A percentile compares a stretch with the other conserved stretches of the same genome.
Evolutionary conservation across 2,797 vertebrate genomes (phyloP).

Genomic region (Eulemur rubriventer): DNA sequence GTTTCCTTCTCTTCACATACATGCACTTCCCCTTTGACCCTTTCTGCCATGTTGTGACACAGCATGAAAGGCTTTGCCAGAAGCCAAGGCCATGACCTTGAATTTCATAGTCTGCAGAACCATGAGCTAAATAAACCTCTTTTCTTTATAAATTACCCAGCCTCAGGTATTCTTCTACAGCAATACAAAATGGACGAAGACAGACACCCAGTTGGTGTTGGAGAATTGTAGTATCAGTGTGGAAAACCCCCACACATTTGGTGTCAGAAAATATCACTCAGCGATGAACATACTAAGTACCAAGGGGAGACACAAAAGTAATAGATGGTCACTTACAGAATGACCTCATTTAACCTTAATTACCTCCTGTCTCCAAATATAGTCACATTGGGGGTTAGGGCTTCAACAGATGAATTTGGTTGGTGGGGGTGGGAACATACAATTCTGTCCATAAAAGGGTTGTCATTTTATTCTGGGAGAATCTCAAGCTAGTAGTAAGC

Average conservation of each 20-base stretch:
- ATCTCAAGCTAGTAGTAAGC: not conserved
- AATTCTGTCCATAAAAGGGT: not conserved
- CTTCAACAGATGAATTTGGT: not conserved
- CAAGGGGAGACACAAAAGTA: not conserved
- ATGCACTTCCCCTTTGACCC: not conserved
- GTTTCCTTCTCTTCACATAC: not conserved
- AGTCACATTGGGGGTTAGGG: not conserved
- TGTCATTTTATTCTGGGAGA: not conserved
- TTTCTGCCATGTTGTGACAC: not conserved
- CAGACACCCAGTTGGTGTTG: not conserved
- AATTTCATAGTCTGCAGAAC: not conserved
- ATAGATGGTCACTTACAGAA: not conserved
- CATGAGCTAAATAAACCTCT: not conserved
- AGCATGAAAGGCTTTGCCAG: not conserved
- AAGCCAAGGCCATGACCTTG: not conserved
- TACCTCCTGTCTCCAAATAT: not conserved
- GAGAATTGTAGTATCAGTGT: not conserved
- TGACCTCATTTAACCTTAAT: slow-evolving; percentile 10
- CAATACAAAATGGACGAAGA: not conserved
- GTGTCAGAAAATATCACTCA: not conserved
- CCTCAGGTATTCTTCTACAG: not conserved
- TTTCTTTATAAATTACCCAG: not conserved
- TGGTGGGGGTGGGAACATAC: too few relatives aligned
- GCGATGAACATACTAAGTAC: not conserved
- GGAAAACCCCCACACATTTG: not conserved